Conservation (phyloP, 2,888 invertebrate genomes). For the Ellobium chinense region DNA sequence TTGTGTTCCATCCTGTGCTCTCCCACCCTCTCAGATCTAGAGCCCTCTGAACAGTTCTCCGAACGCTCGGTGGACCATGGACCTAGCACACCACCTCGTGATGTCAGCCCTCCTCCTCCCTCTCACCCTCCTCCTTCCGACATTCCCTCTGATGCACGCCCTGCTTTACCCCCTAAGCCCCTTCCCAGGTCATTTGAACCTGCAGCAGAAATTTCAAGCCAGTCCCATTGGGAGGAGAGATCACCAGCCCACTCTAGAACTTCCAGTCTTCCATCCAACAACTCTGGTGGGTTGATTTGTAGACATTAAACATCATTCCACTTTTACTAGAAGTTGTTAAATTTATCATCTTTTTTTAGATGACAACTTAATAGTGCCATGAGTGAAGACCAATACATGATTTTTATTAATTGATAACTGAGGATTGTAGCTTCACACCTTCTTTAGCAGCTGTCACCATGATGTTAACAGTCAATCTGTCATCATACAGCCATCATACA, state of each 20-base stretch:
- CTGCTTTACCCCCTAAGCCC: slow-evolving; percentile 30
- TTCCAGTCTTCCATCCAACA: slow-evolving; percentile 45
- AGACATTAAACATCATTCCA: too few species aligned
- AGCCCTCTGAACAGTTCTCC: slow-evolving; percentile 54
- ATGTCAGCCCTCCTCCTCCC: slow-evolving; percentile 50
- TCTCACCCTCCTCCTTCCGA: slow-evolving; percentile 23
- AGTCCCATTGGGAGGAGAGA: neutral
- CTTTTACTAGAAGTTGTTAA: too few species aligned
- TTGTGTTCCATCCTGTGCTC: neutral
- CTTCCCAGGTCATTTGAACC: slow-evolving; percentile 20
- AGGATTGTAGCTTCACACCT: too few species aligned
- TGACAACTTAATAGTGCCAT: too few species aligned
- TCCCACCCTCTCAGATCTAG: slow-evolving; percentile 43
- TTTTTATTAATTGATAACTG: too few species aligned
- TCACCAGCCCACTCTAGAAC: slow-evolving; percentile 34
- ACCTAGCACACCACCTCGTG: slow-evolving; percentile 43
- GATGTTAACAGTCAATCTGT: too few species aligned
- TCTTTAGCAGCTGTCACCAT: too few species aligned
- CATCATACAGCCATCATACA: too few species aligned
- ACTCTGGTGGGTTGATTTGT: slow-evolving; percentile 40
- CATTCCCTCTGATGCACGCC: neutral
- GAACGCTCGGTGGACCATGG: slow-evolving; percentile 25
- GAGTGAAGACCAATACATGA: too few species aligned
- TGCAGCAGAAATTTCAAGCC: slow-evolving; percentile 24
- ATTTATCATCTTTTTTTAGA: too few species aligned